phyloP scores from a whole-genome alignment of 2,797 vertebrate genomes.

The Hydrophis major region DNA sequence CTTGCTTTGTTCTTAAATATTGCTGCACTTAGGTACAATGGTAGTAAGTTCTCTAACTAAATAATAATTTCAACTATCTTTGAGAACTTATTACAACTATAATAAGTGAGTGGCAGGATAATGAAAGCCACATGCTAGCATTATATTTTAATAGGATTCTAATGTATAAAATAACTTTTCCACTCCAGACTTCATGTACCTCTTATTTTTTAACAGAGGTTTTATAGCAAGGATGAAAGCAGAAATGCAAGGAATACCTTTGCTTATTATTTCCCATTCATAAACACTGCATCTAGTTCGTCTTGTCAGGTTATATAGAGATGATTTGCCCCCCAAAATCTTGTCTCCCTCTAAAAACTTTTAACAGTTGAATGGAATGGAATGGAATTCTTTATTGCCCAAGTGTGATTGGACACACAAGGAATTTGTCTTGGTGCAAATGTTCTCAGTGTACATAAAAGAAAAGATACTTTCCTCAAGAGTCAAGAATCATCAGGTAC shows the following conservation, averaged over 20 bases:
- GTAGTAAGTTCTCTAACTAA: neutral
- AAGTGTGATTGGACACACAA: too few species aligned
- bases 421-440: too few species aligned
- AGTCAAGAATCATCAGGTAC: too few species aligned
- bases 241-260: neutral
- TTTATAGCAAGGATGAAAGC: neutral
- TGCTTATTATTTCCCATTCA: neutral
- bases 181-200: neutral
- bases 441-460: too few species aligned
- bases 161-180: neutral
- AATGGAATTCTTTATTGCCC: too few species aligned
- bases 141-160: neutral
- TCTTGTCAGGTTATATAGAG: neutral
- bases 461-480: too few species aligned
- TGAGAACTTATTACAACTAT: neutral
- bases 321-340: neutral
- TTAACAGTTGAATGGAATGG: neutral
- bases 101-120: neutral
- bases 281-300: neutral
- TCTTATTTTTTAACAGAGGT: neutral
- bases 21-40: neutral
- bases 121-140: neutral
- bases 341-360: neutral
- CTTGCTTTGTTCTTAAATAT: conserved; percentile 1
- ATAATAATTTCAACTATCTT: neutral